Conservation (phyloP, 2,113 vertebrate genomes). For the Callopanchax toddi region DNA sequence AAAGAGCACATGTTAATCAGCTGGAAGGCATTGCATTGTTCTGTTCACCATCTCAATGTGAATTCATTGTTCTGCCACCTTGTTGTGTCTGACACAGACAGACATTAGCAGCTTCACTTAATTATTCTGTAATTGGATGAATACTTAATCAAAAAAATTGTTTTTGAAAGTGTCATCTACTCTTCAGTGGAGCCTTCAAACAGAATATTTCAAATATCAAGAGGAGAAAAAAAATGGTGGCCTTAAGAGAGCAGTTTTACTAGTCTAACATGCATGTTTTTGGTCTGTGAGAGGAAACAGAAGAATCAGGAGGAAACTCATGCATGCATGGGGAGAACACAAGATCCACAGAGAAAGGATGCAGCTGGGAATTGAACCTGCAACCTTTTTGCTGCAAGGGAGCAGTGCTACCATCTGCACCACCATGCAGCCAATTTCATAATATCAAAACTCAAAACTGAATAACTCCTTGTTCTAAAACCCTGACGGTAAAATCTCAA, state of each 20-base stretch:
- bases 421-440: too few relatives aligned
- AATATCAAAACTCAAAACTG: too few relatives aligned
- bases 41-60: background rate
- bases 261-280: too few relatives aligned
- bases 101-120: background rate
- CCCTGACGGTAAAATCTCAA: too few relatives aligned
- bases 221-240: background rate
- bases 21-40: background rate
- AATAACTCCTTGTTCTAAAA: too few relatives aligned
- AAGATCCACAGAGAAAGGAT: too few relatives aligned
- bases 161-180: background rate
- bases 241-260: background rate
- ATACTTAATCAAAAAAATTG: background rate
- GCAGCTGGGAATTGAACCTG: too few relatives aligned
- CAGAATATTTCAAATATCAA: background rate
- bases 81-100: background rate
- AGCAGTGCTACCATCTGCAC: too few relatives aligned
- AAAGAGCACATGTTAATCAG: conserved; percentile 7
- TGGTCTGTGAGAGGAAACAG: too few relatives aligned
- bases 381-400: too few relatives aligned
- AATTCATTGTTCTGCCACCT: background rate
- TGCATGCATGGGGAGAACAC: too few relatives aligned
- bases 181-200: background rate
- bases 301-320: too few relatives aligned
- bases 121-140: background rate